Base-by-base conservation (phyloP, 2,797 vertebrate genomes). In the Streptopelia turtur region DNA sequence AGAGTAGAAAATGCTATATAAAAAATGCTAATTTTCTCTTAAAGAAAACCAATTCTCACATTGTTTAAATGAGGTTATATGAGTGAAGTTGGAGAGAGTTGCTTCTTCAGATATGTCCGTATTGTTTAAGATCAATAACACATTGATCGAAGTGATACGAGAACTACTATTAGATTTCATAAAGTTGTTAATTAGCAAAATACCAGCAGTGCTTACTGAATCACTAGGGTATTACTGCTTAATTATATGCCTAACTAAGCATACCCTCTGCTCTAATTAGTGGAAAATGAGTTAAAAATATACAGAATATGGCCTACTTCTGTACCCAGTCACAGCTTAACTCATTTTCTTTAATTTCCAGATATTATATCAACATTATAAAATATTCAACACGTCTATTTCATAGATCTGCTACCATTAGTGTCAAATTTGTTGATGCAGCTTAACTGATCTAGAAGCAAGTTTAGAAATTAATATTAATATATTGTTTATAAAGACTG, bases 221-320 rank as follows among this genome's bases (percentile, higher is more conserved):
- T 90, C 87, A 66, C 87, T 91, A 50, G 92, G 75, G 82, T 83
- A 77, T 95, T 95, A 94, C 74, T 95, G 61, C 79, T 91, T 95
- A 90, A 94, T 97, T 95, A 92, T 88, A 90, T 88, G 89, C 61
- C 87, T 94, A 96, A 95, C 87, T 90, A 88, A 94, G 93, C 90
- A 88, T 90, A 90, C 63, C 47, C 55, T 89, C 69, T 81, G 37
- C 69, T 92, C 61, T 95, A 94, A 95, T 95, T 95, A 94, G 72
- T 78, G 82, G 84, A 92, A 96, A 93, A 94, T 88, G 78, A 77
- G 87, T 93, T 93, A 96, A 96, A 94, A 96, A 95, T 92, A 87
- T 90, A 94, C 69, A 92, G 65, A 61, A 91, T 93, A 39, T 86
- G 89, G 87, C 87, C 94, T 93, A 94, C 69, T 94, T 97, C 57